phyloP scores from a whole-genome alignment of 2,888 invertebrate species.

The Ormyrus labotus region DNA sequence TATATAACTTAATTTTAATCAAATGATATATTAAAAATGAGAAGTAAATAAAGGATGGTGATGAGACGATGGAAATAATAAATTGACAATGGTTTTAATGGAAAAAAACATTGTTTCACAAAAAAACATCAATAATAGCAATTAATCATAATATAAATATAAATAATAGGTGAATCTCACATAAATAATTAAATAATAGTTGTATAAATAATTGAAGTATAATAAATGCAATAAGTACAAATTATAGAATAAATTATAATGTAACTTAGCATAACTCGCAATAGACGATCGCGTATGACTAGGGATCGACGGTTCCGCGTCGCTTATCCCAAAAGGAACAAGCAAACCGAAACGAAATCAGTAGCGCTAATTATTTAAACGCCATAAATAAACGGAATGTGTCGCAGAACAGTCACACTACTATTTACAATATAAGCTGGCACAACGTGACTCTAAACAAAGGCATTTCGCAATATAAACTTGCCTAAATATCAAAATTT shows the following conservation, averaged over 20 bases:
- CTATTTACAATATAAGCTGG: conserved; percentile 32
- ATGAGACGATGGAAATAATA: conserved; percentile 44
- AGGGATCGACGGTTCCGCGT: neutral
- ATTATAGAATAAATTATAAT: conserved; percentile 26
- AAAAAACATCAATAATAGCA: conserved; percentile 53
- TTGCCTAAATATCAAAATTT: conserved; percentile 43
- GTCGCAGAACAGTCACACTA: conserved; percentile 7
- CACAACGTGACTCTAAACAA: conserved; percentile 19
- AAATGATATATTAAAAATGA: conserved; percentile 57
- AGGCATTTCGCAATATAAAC: conserved; percentile 21
- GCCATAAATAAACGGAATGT: conserved; percentile 8
- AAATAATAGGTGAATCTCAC: conserved; percentile 47
- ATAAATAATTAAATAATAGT: conserved; percentile 33
- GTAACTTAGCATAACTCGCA: neutral
- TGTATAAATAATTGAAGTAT: conserved; percentile 34
- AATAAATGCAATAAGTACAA: conserved; percentile 50
- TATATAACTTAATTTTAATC: conserved; percentile 43
- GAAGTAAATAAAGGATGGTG: conserved; percentile 42
- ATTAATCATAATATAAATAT: conserved; percentile 57
- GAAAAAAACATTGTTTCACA: conserved; percentile 50
- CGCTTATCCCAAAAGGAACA: conserved; percentile 4
- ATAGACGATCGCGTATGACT: neutral
- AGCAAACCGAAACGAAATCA: neutral
- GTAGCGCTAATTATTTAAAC: too few relatives aligned
- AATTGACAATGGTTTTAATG: conserved; percentile 57